Evolutionary conservation across 2,797 vertebrate species (phyloP), one percentile per base, ranked within the genome.

Genomic region (Xenopus petersii): DNA sequence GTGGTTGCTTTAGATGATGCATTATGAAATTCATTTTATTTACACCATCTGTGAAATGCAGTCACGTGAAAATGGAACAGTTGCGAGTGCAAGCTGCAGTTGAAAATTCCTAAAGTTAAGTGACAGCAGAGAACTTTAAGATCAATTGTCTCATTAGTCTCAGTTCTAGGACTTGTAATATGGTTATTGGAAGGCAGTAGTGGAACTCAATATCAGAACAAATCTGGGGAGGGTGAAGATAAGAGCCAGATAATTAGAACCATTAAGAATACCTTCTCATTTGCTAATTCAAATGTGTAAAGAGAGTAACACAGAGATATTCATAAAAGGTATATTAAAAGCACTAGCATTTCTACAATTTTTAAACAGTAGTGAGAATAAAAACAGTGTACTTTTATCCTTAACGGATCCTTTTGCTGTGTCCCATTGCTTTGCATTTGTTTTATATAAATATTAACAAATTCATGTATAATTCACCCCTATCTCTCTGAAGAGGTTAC

Each of bases 131-230:
- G 21, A 71, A 71, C 69, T 71, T 71, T 71, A 48, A 71, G 60
- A 71, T 71, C 70, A 71, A 71, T 71, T 71, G 59, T 71, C 59
- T 63, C 70, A 71, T 71, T 71, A 71, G 70, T 63, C 62, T 47
- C 58, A 63, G 70, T 63, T 51, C 17, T 71, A 63, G 60, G 24
- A 54, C 11, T 30, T 21, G 21, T 21, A 21, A 21, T 21, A 21
- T 21, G 24, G 47, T 71, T 48, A 49, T 51, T 54, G 70, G 13
- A 71, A 71, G 54, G 70, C 70, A 71, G 54, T 36, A 59, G 47
- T 54, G 21, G 30, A 71, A 48, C 24, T 71, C 47, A 51, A 71
- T 71, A 71, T 26, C 33, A 71, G 60, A 71, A 71, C 21, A 64
- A 5, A 71, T 16, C 59, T 36, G 26, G 13, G 48, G 48, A 71